Evolutionary conservation across 2,113 vertebrate species (phyloP), one percentile per base, ranked within the genome.

Genomic region (Hemibagrus wyckioides): DNA sequence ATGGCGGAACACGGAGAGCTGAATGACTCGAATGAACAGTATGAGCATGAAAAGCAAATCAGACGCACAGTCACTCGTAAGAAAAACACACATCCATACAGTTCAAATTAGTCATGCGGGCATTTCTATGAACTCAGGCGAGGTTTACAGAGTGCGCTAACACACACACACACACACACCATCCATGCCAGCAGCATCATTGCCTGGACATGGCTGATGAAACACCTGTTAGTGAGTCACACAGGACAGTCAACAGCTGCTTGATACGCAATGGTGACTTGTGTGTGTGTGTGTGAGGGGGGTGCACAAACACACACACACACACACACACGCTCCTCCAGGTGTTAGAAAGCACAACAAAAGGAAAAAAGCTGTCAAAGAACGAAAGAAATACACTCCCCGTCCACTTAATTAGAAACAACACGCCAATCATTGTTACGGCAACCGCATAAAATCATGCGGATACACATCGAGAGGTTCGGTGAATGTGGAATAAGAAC

Each of bases 151-250:
- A 91, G 85, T 90, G 84, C 36, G 36, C 33, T n/a, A n/a, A 21
- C 90, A 57, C 91, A 90, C 21, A 33, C 91, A 85, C 59, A 69
- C 44, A 75, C 67, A 79, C 71, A 59, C 59, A 83, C 59, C n/a
- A n/a, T n/a, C n/a, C 50, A 10, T 2, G 48, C 41, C 81, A 79
- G 88, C 56, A 73, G 36, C 76, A 88, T 44, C 23, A 56, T 6
- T 92, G 89, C 85, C 88, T 90, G 87, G 89, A 92, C 90, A 89
- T 87, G 79, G 90, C 61, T 61, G 86, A 88, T 56, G 63, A 91
- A 80, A 85, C 89, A 87, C 75, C 39, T 90, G 86, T 90, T 57
- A 84, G 41, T 88, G 86, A 92, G 86, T 93, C 91, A 90, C 52
- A 80, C 50, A 54, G 33, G 77, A 88, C 88, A 89, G 86, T 82